Conservation (phyloP, 2,797 vertebrate species). For the Gymnoscopelus microlampas region DNA sequence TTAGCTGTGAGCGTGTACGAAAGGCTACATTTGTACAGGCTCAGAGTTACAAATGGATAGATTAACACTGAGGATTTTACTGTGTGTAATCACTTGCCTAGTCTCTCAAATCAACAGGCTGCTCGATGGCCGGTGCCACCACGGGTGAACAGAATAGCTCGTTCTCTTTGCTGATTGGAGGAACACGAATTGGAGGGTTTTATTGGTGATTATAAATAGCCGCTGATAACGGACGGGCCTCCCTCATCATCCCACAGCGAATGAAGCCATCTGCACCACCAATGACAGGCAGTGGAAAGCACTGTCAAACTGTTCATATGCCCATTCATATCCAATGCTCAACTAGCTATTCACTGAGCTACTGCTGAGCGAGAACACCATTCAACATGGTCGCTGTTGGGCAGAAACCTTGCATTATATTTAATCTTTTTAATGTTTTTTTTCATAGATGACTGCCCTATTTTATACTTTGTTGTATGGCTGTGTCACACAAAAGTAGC, state of each 20-base stretch:
- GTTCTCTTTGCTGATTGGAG: conserved; percentile 39
- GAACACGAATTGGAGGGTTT: conserved; percentile 35
- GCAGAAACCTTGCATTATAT: no score
- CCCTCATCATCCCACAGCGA: conserved; percentile 41
- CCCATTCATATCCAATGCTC: conserved; percentile 41
- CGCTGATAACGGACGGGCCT: conserved; percentile 26
- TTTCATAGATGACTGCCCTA: no score
- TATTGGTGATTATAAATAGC: conserved; percentile 54
- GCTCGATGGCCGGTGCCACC: not conserved
- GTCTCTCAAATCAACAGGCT: not conserved
- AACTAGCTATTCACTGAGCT: conserved; percentile 34
- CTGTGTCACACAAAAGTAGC: no score
- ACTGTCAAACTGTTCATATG: conserved; percentile 17
- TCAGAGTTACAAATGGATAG: no score
- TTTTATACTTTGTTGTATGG: no score
- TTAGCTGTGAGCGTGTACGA: no score
- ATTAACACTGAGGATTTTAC: no score
- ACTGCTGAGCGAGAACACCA: no score
- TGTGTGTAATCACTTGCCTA: no score
- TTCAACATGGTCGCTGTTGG: no score
- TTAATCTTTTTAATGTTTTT: no score
- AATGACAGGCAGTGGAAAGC: conserved; percentile 31
- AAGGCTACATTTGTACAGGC: no score
- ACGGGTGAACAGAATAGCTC: not conserved
- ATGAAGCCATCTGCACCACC: conserved; percentile 35